phyloP scores from a whole-genome alignment of 2,113 vertebrate genomes.

The Nerophis lumbriciformis region DNA sequence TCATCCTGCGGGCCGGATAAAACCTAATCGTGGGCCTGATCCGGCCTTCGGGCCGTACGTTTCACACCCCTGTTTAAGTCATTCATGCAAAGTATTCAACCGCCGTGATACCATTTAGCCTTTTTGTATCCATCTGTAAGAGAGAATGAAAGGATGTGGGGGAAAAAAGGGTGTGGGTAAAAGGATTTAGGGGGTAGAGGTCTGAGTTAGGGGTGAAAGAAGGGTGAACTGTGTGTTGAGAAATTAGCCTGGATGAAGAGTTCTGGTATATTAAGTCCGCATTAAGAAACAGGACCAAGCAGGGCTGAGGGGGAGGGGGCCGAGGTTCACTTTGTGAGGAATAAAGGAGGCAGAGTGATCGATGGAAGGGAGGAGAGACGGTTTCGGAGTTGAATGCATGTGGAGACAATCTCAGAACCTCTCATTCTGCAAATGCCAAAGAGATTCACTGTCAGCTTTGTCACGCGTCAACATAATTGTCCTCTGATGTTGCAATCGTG shows the following conservation, averaged over 20 bases:
- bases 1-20: too few relatives aligned
- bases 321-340: constrained; percentile 34
- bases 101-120: constrained; percentile 52
- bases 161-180: constrained; percentile 28
- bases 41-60: too few relatives aligned
- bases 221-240: constrained; percentile 54
- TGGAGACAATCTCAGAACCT: constrained; percentile 39
- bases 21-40: too few relatives aligned
- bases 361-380: constrained; percentile 54
- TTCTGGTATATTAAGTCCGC: constrained; percentile 67
- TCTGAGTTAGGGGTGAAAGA: constrained; percentile 43
- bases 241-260: constrained; percentile 71
- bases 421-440: constrained; percentile 8
- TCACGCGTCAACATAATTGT: background rate
- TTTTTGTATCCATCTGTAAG: constrained; percentile 45
- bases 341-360: constrained; percentile 66
- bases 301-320: constrained; percentile 24
- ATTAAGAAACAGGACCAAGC: constrained; percentile 50
- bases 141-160: constrained; percentile 34
- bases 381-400: constrained; percentile 37
- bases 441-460: constrained; percentile 2
- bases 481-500: constrained; percentile 7
- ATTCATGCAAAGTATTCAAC: constrained; percentile 42
- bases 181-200: constrained; percentile 28
- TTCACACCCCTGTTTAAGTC: too few relatives aligned